Evolutionary conservation across 2,797 vertebrate species (phyloP).

Genomic region (Diceros bicornis): DNA sequence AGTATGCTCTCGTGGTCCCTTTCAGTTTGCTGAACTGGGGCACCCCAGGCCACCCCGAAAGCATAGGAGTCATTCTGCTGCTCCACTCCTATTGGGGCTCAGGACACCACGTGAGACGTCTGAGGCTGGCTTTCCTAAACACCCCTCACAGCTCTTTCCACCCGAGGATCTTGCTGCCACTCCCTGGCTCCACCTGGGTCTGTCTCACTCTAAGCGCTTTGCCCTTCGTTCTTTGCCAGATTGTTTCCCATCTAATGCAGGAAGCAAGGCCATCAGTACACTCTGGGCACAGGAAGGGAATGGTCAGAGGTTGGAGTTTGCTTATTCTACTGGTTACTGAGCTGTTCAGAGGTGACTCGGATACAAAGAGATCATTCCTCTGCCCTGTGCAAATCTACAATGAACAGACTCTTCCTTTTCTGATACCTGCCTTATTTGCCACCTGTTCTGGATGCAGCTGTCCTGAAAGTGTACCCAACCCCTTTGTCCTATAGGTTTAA

Average conservation of each 20-base stretch:
- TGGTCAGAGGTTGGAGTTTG: neutral
- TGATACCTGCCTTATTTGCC: neutral
- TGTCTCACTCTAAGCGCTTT: neutral
- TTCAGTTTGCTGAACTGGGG: neutral
- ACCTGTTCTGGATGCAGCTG: neutral
- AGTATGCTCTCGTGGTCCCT: neutral
- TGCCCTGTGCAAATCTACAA: neutral
- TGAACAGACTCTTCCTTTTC: neutral
- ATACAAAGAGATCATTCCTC: neutral
- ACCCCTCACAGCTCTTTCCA: neutral
- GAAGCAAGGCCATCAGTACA: neutral
- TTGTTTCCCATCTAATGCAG: neutral
- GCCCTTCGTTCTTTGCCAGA: neutral
- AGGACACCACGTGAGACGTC: accelerated
- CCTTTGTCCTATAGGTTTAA: neutral
- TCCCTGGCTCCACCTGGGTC: neutral
- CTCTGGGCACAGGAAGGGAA: neutral
- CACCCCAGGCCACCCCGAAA: neutral
- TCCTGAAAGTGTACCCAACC: neutral
- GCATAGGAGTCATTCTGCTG: neutral
- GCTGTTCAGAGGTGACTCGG: neutral
- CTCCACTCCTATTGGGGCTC: neutral
- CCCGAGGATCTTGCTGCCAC: neutral
- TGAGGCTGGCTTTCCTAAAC: neutral
- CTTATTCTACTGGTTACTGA: neutral